These are phyloP conservation scores for Pipistrellus pipistrellus DNA, from an alignment of 2,797 vertebrate species.

Conservation along the genomic window DNA sequence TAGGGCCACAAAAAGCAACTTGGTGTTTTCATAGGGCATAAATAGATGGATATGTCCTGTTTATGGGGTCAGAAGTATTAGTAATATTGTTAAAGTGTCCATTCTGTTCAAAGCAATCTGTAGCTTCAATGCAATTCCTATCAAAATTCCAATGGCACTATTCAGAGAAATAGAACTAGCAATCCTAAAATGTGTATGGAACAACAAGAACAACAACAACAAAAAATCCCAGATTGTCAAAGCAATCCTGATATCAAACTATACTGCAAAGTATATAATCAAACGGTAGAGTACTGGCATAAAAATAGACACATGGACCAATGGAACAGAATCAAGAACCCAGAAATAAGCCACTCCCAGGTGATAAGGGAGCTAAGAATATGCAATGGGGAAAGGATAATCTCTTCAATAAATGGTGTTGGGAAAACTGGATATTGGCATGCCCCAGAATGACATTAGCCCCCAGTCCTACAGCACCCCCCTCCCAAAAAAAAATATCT, in stretches of 20 bases:
- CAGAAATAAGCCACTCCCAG: neutral
- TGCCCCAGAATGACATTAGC: neutral
- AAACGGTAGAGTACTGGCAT: neutral
- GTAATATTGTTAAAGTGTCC: neutral
- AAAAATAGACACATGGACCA: neutral
- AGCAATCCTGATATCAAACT: neutral
- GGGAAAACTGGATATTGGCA: neutral
- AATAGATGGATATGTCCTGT: neutral
- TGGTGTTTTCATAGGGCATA: neutral
- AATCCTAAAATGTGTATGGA: slow-evolving; percentile 6
- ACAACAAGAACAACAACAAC: neutral
- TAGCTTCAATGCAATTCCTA: neutral
- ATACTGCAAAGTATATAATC: neutral
- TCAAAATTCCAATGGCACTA: neutral
- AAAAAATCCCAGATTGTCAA: neutral
- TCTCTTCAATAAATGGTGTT: neutral
- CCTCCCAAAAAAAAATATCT: neutral
- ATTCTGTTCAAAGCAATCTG: neutral
- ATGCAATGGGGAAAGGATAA: neutral
- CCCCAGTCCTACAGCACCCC: neutral
- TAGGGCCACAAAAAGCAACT: neutral
- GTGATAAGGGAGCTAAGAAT: neutral
- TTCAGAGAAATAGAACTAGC: neutral
- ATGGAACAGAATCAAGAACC: neutral
- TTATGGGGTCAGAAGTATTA: neutral